Percentiles rank a stretch among this genome's conserved stretches.
Conservation (phyloP, 2,888 invertebrate species). For the Apoderus coryli region DNA sequence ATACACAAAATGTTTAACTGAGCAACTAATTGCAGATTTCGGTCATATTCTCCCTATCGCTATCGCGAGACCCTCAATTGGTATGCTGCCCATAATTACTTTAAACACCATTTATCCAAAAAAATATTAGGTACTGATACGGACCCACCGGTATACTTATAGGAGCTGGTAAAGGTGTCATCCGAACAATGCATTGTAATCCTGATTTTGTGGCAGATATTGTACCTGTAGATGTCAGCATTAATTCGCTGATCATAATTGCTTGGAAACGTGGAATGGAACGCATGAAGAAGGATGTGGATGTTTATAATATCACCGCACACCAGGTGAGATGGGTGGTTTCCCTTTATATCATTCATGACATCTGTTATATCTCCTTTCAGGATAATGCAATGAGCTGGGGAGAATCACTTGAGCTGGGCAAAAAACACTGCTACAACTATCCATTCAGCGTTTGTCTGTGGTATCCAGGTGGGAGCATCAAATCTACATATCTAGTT, state of each 20-base stretch:
- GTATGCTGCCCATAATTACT: no score
- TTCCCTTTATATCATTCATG: constrained; percentile 4
- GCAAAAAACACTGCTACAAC: constrained; percentile 43
- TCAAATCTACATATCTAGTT: constrained; percentile 49
- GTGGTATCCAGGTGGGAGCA: constrained; percentile 66
- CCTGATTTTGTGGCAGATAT: constrained; percentile 46
- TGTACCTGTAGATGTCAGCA: constrained; percentile 65
- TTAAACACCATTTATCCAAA: no score
- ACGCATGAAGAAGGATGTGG: constrained; percentile 17
- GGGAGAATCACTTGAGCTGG: constrained; percentile 63
- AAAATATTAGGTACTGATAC: no score
- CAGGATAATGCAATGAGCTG: constrained; percentile 66
- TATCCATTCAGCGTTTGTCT: constrained; percentile 64
- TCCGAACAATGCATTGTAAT: constrained; percentile 70
- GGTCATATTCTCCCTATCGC: constrained; percentile 60
- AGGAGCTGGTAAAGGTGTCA: constrained; percentile 70
- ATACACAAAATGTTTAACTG: constrained; percentile 86
- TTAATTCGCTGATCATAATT: constrained; percentile 63
- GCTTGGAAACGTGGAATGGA: constrained; percentile 47
- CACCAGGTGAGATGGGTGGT: no score
- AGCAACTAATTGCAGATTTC: constrained; percentile 64
- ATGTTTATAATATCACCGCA: constrained; percentile 27
- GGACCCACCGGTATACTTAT: constrained; percentile 77
- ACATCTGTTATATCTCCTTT: constrained; percentile 12
- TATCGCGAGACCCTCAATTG: constrained; percentile 84